Conservation (phyloP, 1,140 invertebrate genomes). For the Aphelenchoides besseyi region DNA sequence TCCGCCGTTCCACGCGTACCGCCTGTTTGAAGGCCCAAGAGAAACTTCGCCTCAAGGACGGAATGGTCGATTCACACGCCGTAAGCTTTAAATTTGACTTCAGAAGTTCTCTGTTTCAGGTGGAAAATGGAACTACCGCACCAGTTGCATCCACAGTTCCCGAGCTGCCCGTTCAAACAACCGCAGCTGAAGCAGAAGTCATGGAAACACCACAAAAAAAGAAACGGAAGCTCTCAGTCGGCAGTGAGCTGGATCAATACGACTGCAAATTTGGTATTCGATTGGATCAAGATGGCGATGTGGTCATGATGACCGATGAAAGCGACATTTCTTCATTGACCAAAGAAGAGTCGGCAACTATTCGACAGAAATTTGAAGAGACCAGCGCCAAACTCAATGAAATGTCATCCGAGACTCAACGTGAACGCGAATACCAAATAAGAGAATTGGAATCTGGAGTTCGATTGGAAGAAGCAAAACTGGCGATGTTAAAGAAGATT, state of each 20-base stretch:
- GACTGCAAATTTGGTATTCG: constrained; percentile 57
- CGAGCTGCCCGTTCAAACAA: constrained; percentile 24
- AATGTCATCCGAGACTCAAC: constrained; percentile 35
- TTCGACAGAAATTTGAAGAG: constrained; percentile 44
- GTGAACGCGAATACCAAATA: constrained; percentile 46
- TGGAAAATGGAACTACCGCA: constrained; percentile 13
- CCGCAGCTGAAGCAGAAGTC: constrained; percentile 6
- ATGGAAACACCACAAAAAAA: constrained; percentile 28
- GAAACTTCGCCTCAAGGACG: constrained; percentile 35
- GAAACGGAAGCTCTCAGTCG: constrained; percentile 45
- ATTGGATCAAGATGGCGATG: constrained; percentile 49
- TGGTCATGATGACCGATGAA: constrained; percentile 56
- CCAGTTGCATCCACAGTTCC: not conserved
- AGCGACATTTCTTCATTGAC: constrained; percentile 59
- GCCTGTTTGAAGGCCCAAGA: constrained; percentile 49
- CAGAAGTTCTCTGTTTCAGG: constrained; percentile 8
- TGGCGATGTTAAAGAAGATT: constrained; percentile 52
- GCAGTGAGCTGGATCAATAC: constrained; percentile 44
- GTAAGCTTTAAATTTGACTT: constrained; percentile 16
- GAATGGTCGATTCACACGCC: constrained; percentile 36
- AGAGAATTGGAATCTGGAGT: constrained; percentile 44
- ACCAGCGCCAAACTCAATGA: constrained; percentile 13
- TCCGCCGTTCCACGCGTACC: constrained; percentile 51
- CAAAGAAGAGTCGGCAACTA: constrained; percentile 37
- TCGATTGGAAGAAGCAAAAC: constrained; percentile 52